phyloP scores from a whole-genome alignment of 2,888 invertebrate species.

The Baronia brevicornis region DNA sequence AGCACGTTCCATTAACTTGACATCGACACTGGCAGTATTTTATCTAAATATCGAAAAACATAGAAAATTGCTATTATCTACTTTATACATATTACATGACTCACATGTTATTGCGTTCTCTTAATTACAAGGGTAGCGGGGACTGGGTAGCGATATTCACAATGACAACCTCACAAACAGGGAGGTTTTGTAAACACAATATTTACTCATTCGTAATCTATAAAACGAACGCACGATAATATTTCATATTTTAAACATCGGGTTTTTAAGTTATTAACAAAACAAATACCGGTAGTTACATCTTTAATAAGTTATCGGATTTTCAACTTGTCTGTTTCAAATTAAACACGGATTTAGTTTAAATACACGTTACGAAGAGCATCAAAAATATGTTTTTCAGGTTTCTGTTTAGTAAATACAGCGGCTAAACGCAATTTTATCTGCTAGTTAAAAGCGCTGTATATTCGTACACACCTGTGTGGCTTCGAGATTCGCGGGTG shows the following conservation, averaged over 20 bases:
- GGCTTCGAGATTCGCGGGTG: constrained; percentile 9
- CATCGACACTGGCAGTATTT: constrained; percentile 60
- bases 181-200: constrained; percentile 9
- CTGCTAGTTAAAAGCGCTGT: too few species aligned
- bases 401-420: too few species aligned
- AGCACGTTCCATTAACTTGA: constrained; percentile 28
- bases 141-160: constrained; percentile 26
- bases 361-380: too few species aligned
- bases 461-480: too few species aligned
- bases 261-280: too few species aligned
- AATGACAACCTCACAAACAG: constrained; percentile 6
- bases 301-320: too few species aligned
- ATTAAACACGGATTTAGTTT: not conserved
- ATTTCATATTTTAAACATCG: too few species aligned
- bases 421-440: too few species aligned
- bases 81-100: constrained; percentile 62
- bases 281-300: too few species aligned
- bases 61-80: constrained; percentile 66
- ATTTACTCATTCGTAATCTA: constrained; percentile 14
- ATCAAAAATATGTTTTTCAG: too few species aligned
- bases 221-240: not conserved
- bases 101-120: constrained; percentile 67
- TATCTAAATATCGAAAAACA: constrained; percentile 69
- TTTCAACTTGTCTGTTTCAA: too few species aligned
- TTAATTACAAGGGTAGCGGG: constrained; percentile 47